Conservation (phyloP, 2,888 invertebrate genomes). For the Hypselothyrea guttata region DNA sequence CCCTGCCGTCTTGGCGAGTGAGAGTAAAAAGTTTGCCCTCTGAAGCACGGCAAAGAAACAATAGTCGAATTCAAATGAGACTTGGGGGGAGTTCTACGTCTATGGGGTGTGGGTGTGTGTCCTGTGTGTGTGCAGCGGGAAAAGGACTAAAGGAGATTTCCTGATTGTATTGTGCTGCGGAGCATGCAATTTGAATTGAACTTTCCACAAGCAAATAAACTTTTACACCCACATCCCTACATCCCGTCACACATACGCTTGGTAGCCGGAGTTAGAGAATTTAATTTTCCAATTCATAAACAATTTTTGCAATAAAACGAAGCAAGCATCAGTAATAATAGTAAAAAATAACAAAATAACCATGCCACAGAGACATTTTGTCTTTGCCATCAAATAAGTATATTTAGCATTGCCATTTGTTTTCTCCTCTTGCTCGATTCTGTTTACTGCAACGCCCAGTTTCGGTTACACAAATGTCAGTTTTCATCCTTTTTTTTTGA, state of each 20-base stretch:
- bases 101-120: not conserved
- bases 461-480: conserved; percentile 12
- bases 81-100: conserved; percentile 10
- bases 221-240: conserved; percentile 16
- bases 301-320: conserved; percentile 70
- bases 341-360: conserved; percentile 53
- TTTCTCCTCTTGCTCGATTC: not conserved
- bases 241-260: not conserved
- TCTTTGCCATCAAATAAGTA: too few relatives aligned
- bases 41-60: conserved; percentile 31
- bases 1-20: not conserved
- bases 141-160: conserved; percentile 1
- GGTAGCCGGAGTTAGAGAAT: conserved; percentile 52
- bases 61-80: conserved; percentile 48
- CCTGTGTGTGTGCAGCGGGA: not conserved
- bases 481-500: not conserved
- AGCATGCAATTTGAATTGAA: conserved; percentile 76
- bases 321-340: conserved; percentile 63
- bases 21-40: conserved; percentile 16
- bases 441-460: conserved; percentile 44
- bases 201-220: conserved; percentile 67
- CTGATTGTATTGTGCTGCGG: conserved; percentile 58
- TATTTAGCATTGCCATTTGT: not conserved
- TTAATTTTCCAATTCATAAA: conserved; percentile 76
- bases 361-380: conserved; percentile 33